phyloP scores from a whole-genome alignment of 2,113 vertebrate species.

The Nycticorax nycticorax region DNA sequence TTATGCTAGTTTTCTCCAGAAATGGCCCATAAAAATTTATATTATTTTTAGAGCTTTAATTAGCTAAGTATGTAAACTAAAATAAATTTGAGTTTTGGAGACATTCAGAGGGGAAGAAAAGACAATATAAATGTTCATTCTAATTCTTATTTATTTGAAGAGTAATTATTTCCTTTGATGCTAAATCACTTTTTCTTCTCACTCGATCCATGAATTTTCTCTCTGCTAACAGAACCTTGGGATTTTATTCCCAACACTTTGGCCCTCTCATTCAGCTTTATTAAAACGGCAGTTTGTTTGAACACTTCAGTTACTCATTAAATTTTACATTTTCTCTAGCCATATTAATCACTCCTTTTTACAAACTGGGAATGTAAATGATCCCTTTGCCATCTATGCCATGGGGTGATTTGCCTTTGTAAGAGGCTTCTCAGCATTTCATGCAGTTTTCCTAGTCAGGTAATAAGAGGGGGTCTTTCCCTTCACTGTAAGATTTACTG shows the following conservation, averaged over 20 bases:
- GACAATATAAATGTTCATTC: slow-evolving; percentile 9
- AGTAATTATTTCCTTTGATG: slow-evolving; percentile 46
- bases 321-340: slow-evolving; percentile 38
- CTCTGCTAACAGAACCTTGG: neutral
- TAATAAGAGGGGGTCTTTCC: neutral
- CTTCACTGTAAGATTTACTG: neutral
- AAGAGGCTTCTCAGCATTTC: neutral
- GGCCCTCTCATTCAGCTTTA: slow-evolving; percentile 8
- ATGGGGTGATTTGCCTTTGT: neutral
- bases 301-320: slow-evolving; percentile 43
- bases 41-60: slow-evolving; percentile 55
- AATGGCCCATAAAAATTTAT: slow-evolving; percentile 40
- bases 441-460: neutral
- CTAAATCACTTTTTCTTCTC: slow-evolving; percentile 34
- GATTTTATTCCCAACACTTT: slow-evolving; percentile 26
- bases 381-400: neutral
- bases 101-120: neutral
- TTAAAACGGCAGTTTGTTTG: slow-evolving; percentile 28
- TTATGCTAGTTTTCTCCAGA: slow-evolving; percentile 4
- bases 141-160: slow-evolving; percentile 28
- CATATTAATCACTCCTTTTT: slow-evolving; percentile 42
- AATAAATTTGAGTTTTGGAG: slow-evolving; percentile 34
- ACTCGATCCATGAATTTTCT: neutral
- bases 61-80: slow-evolving; percentile 36
- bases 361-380: slow-evolving; percentile 10